These are phyloP conservation scores for Danionella cerebrum DNA, from an alignment of 2,113 vertebrate genomes.

Conservation along the genomic window DNA sequence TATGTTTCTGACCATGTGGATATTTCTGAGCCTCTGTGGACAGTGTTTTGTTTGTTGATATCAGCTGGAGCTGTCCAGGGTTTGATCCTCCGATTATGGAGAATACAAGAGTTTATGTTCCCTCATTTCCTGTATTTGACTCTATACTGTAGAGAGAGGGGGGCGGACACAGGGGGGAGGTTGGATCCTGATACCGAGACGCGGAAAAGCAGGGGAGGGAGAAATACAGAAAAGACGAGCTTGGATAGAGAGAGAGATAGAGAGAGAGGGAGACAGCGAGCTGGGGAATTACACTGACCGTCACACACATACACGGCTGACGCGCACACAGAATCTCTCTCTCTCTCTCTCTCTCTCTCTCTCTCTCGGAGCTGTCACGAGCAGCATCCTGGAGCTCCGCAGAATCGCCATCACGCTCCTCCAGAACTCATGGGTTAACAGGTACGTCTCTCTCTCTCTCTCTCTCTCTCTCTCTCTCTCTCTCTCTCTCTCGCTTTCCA, in stretches of 20 bases:
- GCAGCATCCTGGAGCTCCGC: constrained; percentile 53
- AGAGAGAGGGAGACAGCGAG: constrained; percentile 50
- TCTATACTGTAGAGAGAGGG: constrained; percentile 53
- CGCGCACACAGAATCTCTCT: too few relatives aligned
- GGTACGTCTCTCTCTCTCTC: constrained; percentile 61
- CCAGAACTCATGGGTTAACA: constrained; percentile 76
- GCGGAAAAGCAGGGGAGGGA: constrained; percentile 56
- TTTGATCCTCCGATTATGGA: too few relatives aligned
- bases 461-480: constrained; percentile 10
- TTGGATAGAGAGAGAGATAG: constrained; percentile 45
- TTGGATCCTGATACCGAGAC: constrained; percentile 50
- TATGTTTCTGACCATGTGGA: too few relatives aligned
- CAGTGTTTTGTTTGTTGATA: too few relatives aligned
- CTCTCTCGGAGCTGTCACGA: constrained; percentile 55
- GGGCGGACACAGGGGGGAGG: constrained; percentile 47
- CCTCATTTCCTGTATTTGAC: constrained; percentile 64
- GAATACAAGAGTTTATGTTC: constrained; percentile 52
- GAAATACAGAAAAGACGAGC: constrained; percentile 34
- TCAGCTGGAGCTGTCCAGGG: constrained; percentile 39
- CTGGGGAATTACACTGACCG: constrained; percentile 62
- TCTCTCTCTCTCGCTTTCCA: constrained; percentile 24
- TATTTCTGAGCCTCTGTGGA: too few relatives aligned
- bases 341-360: too few relatives aligned
- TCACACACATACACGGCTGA: constrained; percentile 47
- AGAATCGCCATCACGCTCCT: constrained; percentile 60